Base-by-base conservation (phyloP, 2,888 invertebrate genomes). In the Axea sp. region DNA sequence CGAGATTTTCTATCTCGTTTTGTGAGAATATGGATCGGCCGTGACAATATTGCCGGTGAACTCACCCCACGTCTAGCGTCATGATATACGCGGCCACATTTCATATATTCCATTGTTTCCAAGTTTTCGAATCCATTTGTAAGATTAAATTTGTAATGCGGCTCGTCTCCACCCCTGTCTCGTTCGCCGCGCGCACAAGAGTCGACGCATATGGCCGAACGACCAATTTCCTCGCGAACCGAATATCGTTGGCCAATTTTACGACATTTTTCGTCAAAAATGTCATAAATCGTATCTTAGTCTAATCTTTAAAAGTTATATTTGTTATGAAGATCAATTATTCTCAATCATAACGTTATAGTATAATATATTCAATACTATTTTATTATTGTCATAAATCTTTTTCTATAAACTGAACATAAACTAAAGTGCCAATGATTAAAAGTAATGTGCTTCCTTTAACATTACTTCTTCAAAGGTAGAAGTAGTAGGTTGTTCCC, bases 91-190 rank as follows among this genome's bases (percentile, higher is more conserved):
- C 80, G 81, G 84, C 86, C 86, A 85, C 86, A 86, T 86, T 85
- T 86, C 87, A 85, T 86, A 85, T 85, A 87, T 86, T 86, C 86
- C 84, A 87, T 87, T 87, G 87, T 87, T 87, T 87, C 87, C 87
- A 87, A 87, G 87, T 87, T 87, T 87, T 89, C 88, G 88, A 86
- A 87, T 89, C 91, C 91, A 92, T 92, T 92, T 92, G 91, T 89
- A 91, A 92, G 91, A 93, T 93, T 93, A 92, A 91, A 89, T 89
- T 90, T 90, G 90, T 90, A 90, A 91, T 90, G 90, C 91, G 84
- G 69, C 78, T 51, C 75, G 65, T 75, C 78, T 60, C 73, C 73
- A 22, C 68, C 75, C 75, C 62, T 62, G 60, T 55, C 73, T 72
- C 62, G 64, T 75, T 77, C 60, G 69, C 76, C 75, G 75, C 79